Evolutionary conservation across 1,140 invertebrate species (phyloP).

Genomic region (Protaetia brevitarsis): DNA sequence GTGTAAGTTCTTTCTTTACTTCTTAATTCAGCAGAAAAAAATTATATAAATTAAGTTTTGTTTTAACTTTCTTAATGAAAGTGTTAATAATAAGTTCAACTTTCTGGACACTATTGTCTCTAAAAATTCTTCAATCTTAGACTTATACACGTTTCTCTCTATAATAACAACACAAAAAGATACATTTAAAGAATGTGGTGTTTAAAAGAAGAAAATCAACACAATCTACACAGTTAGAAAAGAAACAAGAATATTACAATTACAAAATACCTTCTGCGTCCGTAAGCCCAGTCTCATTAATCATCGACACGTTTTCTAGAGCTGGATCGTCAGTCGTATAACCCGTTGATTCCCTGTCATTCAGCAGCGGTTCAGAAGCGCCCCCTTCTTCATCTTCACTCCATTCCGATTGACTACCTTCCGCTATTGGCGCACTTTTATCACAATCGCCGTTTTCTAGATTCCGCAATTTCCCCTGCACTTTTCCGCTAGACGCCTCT

Average conservation of each 20-base stretch:
- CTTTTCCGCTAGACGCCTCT: constrained; percentile 51
- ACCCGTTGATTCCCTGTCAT: constrained; percentile 66
- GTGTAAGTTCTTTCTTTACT: too few species aligned
- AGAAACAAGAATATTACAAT: not conserved
- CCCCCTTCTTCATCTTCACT: constrained; percentile 66
- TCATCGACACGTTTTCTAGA: constrained; percentile 76
- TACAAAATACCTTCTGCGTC: constrained; percentile 69
- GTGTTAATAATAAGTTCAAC: too few species aligned
- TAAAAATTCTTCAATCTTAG: too few species aligned
- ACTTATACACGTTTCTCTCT: too few species aligned
- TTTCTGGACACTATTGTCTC: too few species aligned
- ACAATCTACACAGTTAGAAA: not conserved
- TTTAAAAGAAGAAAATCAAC: not conserved
- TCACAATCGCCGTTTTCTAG: constrained; percentile 45
- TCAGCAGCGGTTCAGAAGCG: constrained; percentile 55
- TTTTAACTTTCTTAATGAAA: too few species aligned
- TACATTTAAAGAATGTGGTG: too few species aligned
- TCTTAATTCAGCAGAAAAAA: too few species aligned
- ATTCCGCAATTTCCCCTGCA: constrained; percentile 44
- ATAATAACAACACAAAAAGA: too few species aligned
- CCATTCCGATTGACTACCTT: constrained; percentile 75
- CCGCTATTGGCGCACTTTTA: constrained; percentile 21
- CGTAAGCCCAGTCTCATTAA: constrained; percentile 81
- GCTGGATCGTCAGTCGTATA: constrained; percentile 81
- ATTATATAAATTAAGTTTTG: too few species aligned